phyloP scores from a whole-genome alignment of 2,113 vertebrate species.

The Urocolius indicus region DNA sequence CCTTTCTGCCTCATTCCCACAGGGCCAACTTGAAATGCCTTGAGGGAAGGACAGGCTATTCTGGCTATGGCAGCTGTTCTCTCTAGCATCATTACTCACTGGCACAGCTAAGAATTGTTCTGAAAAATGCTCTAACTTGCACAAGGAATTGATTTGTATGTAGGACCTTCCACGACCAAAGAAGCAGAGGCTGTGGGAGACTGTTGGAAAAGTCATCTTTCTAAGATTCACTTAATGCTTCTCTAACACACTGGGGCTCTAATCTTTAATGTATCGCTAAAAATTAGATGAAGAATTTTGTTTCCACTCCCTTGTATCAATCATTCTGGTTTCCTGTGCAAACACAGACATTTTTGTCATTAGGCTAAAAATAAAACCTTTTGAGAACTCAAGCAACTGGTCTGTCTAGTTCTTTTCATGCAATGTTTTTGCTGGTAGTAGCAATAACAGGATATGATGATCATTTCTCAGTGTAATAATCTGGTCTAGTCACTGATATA shows the following conservation, averaged over 20 bases:
- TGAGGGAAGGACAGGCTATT: constrained; percentile 24
- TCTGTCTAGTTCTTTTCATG: constrained; percentile 49
- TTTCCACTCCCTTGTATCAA: constrained; percentile 49
- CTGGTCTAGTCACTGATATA: constrained; percentile 2
- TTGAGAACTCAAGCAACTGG: constrained; percentile 57
- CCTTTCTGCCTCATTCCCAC: constrained; percentile 32
- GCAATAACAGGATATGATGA: constrained; percentile 47
- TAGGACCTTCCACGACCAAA: neutral
- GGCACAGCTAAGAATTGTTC: neutral
- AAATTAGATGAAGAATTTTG: constrained; percentile 47
- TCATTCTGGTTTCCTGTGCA: constrained; percentile 71
- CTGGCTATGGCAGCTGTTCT: constrained; percentile 15
- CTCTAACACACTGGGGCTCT: neutral
- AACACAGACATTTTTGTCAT: constrained; percentile 79
- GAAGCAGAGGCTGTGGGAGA: neutral
- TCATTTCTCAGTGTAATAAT: constrained; percentile 47
- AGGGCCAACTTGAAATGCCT: neutral
- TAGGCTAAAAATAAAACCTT: constrained; percentile 75
- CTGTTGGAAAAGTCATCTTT: neutral
- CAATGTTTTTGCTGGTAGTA: constrained; percentile 48
- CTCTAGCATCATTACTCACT: neutral
- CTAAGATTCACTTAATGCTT: neutral
- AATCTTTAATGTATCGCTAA: constrained; percentile 12
- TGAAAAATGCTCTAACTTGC: constrained; percentile 12
- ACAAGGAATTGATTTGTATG: neutral